phyloP scores from a whole-genome alignment of 2,888 invertebrate genomes.

The Hypomecis punctinalis region DNA sequence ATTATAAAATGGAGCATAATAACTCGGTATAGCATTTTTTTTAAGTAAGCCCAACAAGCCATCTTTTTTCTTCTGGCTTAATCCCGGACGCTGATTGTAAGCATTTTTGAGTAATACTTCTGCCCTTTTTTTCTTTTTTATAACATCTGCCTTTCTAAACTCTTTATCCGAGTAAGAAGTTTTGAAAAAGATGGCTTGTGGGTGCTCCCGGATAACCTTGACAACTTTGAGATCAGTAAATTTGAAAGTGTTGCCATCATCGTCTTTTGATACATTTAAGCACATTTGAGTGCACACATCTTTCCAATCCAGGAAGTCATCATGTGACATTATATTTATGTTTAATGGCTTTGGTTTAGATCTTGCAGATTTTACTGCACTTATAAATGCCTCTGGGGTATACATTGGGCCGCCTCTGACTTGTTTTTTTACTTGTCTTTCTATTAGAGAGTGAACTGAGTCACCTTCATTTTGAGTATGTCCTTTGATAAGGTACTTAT shows the following conservation, averaged over 20 bases:
- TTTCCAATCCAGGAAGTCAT: constrained; percentile 44
- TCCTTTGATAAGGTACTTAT: constrained; percentile 45
- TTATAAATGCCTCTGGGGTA: constrained; percentile 32
- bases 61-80: too few relatives aligned
- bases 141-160: constrained; percentile 3
- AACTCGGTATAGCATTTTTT: too few relatives aligned
- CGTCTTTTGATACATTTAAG: constrained; percentile 36
- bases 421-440: constrained; percentile 32
- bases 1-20: too few relatives aligned
- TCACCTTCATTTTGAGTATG: constrained; percentile 47
- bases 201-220: constrained; percentile 1
- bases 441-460: constrained; percentile 39
- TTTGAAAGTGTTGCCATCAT: constrained; percentile 32
- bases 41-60: too few relatives aligned
- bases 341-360: constrained; percentile 38
- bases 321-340: constrained; percentile 40
- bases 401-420: constrained; percentile 34
- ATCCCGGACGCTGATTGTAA: too few relatives aligned
- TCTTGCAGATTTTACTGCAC: constrained; percentile 36
- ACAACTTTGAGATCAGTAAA: constrained; percentile 4
- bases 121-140: constrained; percentile 18
- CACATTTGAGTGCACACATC: constrained; percentile 40
- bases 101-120: too few relatives aligned
- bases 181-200: constrained; percentile 6
- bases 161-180: constrained; percentile 9